phyloP scores from a whole-genome alignment of 2,797 vertebrate genomes.

The Onychomys torridus region DNA sequence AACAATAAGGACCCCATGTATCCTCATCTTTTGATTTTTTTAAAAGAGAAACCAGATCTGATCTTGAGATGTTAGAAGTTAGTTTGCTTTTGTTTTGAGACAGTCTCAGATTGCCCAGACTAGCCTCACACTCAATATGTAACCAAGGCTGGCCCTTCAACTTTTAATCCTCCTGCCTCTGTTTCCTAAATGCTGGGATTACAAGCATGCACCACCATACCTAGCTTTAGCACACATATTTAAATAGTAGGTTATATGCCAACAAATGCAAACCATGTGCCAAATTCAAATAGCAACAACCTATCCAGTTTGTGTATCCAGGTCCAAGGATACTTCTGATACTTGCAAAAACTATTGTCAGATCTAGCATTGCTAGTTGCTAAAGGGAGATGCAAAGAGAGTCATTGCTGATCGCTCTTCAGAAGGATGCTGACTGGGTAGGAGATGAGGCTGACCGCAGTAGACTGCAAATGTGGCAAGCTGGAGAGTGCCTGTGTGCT shows the following conservation, averaged over 20 bases:
- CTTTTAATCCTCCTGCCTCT: background rate
- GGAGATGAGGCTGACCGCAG: background rate
- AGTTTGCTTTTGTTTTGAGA: background rate
- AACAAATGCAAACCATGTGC: background rate
- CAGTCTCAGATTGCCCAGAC: background rate
- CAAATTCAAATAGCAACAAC: background rate
- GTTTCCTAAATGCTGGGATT: background rate
- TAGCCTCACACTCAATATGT: background rate
- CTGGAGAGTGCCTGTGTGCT: background rate
- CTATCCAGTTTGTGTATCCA: constrained; percentile 12
- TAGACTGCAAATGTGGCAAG: background rate
- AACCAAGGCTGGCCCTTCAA: background rate
- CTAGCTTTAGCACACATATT: constrained; percentile 45
- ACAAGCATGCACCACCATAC: background rate
- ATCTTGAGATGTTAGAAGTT: constrained; percentile 47
- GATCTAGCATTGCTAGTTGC: constrained; percentile 29
- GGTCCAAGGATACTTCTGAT: background rate
- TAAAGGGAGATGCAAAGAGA: background rate
- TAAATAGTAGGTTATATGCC: background rate
- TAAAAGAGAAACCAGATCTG: constrained; percentile 23
- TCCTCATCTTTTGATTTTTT: constrained; percentile 14
- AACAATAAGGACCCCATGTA: background rate
- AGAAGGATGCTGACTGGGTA: background rate
- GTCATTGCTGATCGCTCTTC: background rate
- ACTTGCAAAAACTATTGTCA: constrained; percentile 5